Evolutionary conservation across 2,888 invertebrate species (phyloP), one percentile per base, ranked within the genome.

Genomic region (Drosophila nigritarsus): DNA sequence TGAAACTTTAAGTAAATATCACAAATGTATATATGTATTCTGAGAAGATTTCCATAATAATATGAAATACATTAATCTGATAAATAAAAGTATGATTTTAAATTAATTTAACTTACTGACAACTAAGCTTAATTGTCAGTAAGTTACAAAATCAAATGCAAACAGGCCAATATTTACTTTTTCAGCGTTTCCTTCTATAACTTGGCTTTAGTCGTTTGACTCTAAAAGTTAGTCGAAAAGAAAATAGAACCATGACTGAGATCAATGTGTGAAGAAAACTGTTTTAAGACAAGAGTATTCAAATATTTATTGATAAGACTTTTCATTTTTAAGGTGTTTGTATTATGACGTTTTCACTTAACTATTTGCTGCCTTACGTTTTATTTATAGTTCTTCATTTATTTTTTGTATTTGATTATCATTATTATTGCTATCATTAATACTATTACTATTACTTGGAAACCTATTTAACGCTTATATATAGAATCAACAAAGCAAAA

Each of bases 1-100:
- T 89, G 81, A 82, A 55, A 55, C 40, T 24, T 30, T 38, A n/a
- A 11, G 27, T 20, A 18, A 50, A 40, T 38, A 11, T 45, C 34
- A 42, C 24, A 66, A 48, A 71, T 59, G 55, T 49, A 54, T 8
- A 59, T 45, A 27, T 53, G 42, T 69, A 24, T 24, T 18, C 27
- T 18, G 24, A 9, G 49, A 18, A 9, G 18, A 48, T 48, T 48
- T 24, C 15, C 48, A 48, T 2, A 42, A 42, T 6, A 5, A 42
- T 42, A 11, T 20, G 6, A 45, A 45, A 3, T 2, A 8, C 45
- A 45, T 15, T 45, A 24, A 24, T 15, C 7, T 45, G 20, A 15
- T 24, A 24, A 15, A 24, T 24, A 24, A 15, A 45, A 45, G 24
- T 15, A 24, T 15, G 15, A 15, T 24, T 45, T 15, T 2, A 15